These are phyloP conservation scores for Apodemus sylvaticus DNA, from an alignment of 2,113 vertebrate species.

Conservation along the genomic window DNA sequence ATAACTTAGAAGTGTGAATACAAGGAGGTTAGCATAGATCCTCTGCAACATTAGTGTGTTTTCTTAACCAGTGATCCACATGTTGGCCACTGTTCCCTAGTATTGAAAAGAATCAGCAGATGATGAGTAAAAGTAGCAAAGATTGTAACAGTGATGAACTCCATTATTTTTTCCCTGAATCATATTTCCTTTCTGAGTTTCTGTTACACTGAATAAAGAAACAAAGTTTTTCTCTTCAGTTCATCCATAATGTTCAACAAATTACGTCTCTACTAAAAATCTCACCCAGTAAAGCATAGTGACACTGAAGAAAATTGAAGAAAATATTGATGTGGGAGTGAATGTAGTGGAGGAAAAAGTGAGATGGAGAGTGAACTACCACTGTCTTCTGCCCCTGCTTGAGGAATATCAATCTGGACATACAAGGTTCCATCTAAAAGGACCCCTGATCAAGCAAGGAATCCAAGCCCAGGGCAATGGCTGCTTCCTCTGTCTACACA, in stretches of 20 bases:
- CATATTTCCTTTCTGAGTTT: background rate
- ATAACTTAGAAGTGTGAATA: no score
- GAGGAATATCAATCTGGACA: no score
- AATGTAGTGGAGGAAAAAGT: no score
- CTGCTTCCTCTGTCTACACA: no score
- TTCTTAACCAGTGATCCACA: background rate
- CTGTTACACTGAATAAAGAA: background rate
- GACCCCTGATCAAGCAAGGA: no score
- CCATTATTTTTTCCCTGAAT: background rate
- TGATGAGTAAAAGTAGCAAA: background rate
- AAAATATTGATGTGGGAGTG: background rate
- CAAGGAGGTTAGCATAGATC: background rate
- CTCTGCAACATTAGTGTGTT: background rate
- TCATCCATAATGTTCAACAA: background rate
- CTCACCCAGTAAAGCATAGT: background rate
- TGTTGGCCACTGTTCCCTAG: background rate
- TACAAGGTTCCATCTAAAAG: no score
- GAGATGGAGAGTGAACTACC: no score
- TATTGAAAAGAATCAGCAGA: background rate
- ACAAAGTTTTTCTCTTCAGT: background rate
- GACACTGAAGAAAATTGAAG: background rate
- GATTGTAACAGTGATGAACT: background rate
- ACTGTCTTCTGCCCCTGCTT: no score
- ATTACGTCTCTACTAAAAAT: background rate
- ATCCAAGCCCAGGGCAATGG: no score